Base-by-base conservation (phyloP, 2,888 invertebrate genomes). In the Apodemia zela region DNA sequence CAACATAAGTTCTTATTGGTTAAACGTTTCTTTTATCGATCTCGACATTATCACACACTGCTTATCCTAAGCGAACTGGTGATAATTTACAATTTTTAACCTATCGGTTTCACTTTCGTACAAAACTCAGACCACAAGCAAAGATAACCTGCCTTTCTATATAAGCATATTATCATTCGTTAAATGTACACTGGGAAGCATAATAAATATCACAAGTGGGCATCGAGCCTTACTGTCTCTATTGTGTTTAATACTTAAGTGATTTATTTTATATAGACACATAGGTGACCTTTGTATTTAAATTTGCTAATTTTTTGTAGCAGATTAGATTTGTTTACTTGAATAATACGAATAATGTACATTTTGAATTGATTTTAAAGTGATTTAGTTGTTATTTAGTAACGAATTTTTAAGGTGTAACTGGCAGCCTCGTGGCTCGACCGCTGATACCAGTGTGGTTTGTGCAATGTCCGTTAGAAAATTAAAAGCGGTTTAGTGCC, bases 331-430 rank as follows among this genome's bases (percentile, higher is more conserved):
- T 89, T 87, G 87, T 89, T 90, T 89, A 89, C 84, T 83, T 80
- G 79, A 74, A 78, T 88, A 88, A 88, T 88, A 84, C 81, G 80
- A 85, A 83, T 89, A 89, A 86, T 90, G 90, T 91, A 91, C 87
- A 90, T 90, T 90, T 89, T 88, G 87, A 86, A 89, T 89, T 89
- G 87, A 89, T 87, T 90, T 89, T 87, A 89, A 90, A 85, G 90
- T 90, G 90, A 91, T 89, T 89, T 90, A 90, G 89, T 91, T 90
- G 88, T 89, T 90, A 90, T 89, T 84, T 90, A 88, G 90, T 88
- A 82, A 85, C 80, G 89, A 91, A 89, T 89, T 88, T 84, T 87
- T 87, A 86, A 85, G 82, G 79, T 82, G 80, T 89, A 84, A 82
- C 84, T 85, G 87, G 87, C 87, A 84, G 85, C 85, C 82, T 76